A percentile compares a stretch with the other conserved stretches of the same genome.
Conservation (phyloP, 2,113 vertebrate species). For the Python bivittatus region DNA sequence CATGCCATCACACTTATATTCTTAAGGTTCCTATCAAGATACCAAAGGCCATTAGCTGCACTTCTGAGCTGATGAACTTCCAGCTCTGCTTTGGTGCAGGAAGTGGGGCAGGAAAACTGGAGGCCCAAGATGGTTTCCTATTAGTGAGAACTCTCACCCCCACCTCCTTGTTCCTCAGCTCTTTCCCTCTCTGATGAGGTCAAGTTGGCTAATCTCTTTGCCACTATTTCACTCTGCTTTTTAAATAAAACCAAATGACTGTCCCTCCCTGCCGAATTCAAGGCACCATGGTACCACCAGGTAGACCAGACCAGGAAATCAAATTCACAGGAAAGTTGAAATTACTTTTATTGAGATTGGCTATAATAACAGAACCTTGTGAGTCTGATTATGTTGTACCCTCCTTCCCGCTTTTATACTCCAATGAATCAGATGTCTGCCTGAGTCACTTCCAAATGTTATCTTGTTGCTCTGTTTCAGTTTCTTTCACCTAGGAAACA, state of each 20-base stretch:
- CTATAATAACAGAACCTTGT: neutral
- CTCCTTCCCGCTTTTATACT: neutral
- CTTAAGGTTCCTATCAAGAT: neutral
- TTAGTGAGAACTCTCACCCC: neutral
- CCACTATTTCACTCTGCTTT: neutral
- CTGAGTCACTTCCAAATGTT: neutral
- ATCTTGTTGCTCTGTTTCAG: neutral
- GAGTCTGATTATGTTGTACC: neutral
- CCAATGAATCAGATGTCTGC: neutral
- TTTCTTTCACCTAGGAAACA: neutral
- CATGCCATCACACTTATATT: neutral
- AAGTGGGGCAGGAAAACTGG: neutral
- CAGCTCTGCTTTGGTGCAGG: neutral
- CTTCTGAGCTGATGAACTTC: neutral
- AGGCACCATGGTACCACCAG: neutral
- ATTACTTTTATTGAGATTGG: neutral
- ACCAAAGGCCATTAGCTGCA: neutral
- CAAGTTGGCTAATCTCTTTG: neutral
- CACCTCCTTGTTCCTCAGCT: neutral
- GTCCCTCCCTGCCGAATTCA: neutral
- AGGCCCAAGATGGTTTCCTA: neutral
- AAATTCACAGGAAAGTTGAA: neutral
- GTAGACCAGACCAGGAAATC: neutral
- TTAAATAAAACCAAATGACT: neutral
- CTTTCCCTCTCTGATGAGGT: neutral